Evolutionary conservation across 1,140 invertebrate genomes (phyloP).

Genomic region (Cephus cinctus): DNA sequence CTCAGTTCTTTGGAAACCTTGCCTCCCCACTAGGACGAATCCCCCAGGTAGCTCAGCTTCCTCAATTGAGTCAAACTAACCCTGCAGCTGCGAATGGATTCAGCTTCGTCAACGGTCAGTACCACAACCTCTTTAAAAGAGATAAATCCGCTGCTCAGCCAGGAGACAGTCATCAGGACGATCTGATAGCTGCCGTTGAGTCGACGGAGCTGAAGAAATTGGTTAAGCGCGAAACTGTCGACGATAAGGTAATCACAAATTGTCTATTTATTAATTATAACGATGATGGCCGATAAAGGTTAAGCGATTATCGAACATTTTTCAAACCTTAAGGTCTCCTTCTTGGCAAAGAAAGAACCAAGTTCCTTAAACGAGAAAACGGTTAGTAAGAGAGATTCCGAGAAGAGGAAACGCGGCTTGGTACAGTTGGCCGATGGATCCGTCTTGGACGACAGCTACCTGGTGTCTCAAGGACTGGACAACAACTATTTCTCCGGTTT

Average conservation of each 20-base stretch:
- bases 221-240: conserved; percentile 16
- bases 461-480: conserved; percentile 44
- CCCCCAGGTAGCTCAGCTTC: neutral
- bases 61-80: neutral
- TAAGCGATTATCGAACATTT: too few species aligned
- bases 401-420: conserved; percentile 64
- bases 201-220: conserved; percentile 14
- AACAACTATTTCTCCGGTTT: conserved; percentile 58
- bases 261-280: neutral
- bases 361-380: conserved; percentile 14
- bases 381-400: conserved; percentile 23
- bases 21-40: conserved; percentile 18
- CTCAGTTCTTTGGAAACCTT: conserved; percentile 28
- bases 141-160: conserved; percentile 26
- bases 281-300: neutral
- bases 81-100: conserved; percentile 25
- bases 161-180: conserved; percentile 17
- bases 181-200: neutral
- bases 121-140: conserved; percentile 34
- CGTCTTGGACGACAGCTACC: conserved; percentile 63
- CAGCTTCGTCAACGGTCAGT: conserved; percentile 35
- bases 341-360: conserved; percentile 13
- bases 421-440: conserved; percentile 65
- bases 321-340: conserved; percentile 26
- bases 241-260: conserved; percentile 20